Conservation (phyloP, 2,888 invertebrate species). For the Zelleria hepariella region DNA sequence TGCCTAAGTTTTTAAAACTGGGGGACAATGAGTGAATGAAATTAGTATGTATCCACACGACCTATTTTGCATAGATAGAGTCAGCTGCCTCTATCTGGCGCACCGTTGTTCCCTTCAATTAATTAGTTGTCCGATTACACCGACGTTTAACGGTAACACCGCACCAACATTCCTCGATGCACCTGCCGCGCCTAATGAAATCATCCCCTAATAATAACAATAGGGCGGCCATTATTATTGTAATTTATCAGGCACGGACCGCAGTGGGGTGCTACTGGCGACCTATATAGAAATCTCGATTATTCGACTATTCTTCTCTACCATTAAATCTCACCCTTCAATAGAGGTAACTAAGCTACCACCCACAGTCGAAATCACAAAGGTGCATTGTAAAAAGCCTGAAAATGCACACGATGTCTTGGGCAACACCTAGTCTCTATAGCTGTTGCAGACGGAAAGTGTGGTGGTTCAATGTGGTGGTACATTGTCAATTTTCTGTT, state of each 20-base stretch:
- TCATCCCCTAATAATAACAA: conserved; percentile 59
- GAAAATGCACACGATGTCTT: no score
- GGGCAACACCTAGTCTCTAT: no score
- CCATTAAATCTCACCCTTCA: no score
- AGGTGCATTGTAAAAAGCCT: no score
- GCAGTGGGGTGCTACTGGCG: conserved; percentile 18
- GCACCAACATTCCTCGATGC: conserved; percentile 16
- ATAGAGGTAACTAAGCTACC: no score
- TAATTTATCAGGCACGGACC: conserved; percentile 44
- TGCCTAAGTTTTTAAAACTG: no score
- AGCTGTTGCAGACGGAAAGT: no score
- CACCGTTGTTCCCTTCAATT: background rate
- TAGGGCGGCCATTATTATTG: conserved; percentile 53
- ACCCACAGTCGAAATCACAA: no score
- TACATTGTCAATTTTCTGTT: no score
- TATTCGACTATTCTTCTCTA: no score
- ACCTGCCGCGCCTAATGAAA: conserved; percentile 56
- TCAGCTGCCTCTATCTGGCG: background rate
- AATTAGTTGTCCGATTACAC: conserved; percentile 3
- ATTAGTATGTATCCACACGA: background rate
- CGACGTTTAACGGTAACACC: conserved; percentile 36
- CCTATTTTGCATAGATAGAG: background rate
- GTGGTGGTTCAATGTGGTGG: no score
- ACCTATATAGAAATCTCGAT: background rate
- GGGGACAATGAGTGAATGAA: no score